Percentiles rank a stretch among this genome's conserved stretches.
Conservation (phyloP, 2,797 vertebrate species). For the Nannoperca obscura region DNA sequence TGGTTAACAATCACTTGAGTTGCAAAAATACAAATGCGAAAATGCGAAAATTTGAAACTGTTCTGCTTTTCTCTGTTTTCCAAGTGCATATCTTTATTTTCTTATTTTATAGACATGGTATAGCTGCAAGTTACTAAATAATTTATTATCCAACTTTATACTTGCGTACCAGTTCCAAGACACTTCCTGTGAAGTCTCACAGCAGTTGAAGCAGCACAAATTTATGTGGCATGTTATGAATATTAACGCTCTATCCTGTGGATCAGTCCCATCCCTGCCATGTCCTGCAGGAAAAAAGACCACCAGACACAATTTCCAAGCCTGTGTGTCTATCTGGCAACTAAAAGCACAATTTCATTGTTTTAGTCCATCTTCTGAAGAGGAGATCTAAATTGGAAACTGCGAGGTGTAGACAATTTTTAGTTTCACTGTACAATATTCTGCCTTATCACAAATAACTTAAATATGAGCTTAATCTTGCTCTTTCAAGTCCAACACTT, state of each 20-base stretch:
- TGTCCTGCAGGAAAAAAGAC: conserved; percentile 10
- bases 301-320: not conserved
- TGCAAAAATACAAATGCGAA: not conserved
- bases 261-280: conserved; percentile 6
- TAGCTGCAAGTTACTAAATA: not conserved
- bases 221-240: conserved; percentile 26
- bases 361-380: not conserved
- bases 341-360: not conserved
- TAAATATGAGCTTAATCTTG: not conserved
- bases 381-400: not conserved
- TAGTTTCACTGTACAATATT: not conserved
- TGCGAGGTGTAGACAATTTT: not conserved
- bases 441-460: not conserved
- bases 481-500: not conserved
- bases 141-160: conserved; percentile 7
- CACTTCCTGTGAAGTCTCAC: conserved; percentile 7
- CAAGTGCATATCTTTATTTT: conserved; percentile 1
- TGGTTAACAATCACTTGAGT: not conserved
- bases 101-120: not conserved
- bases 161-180: not conserved
- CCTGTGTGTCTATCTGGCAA: not conserved
- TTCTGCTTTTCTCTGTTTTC: not conserved
- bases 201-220: conserved; percentile 22
- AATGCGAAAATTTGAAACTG: not conserved
- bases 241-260: conserved; percentile 28